Base-by-base conservation (phyloP, 2,888 invertebrate species). In the Tanytarsus gracilentus region DNA sequence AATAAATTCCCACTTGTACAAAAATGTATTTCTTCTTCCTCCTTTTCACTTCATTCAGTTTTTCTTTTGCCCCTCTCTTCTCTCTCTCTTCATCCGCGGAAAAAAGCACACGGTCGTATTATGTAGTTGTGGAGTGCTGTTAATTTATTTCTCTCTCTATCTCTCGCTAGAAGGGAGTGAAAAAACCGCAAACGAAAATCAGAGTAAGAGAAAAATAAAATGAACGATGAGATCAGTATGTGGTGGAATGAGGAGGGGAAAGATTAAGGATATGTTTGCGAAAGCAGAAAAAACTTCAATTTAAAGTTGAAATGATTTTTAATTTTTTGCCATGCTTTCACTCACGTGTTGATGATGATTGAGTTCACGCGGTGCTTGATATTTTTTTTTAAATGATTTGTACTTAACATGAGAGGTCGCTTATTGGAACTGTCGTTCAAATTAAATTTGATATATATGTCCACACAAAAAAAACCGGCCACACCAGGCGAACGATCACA, bases 1-100 rank as follows among this genome's bases (percentile, higher is more conserved):
- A 58, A 58, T 58, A 44, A 58, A 58, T 40, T 44, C 23, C 7
- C 23, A 40, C 39, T 40, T 56, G 16, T 36, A n/a, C n/a, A n/a
- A n/a, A n/a, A n/a, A n/a, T n/a, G 27, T 56, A 16, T 40, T 27
- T 40, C 23, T 56, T 40, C 30, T 11, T 25, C n/a, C 27, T 16
- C 25, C 27, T 33, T 40, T 14, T 26, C 14, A n/a, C 40, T 40
- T 40, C 14, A 40, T 40, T 25, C 49, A 6, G 25, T 26, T 11
- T n/a, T 49, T 40, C 9, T 40, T 14, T 4, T 18, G 9, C 4
- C 40, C 14, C 9, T 9, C 18, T 18, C 40, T 18, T 16, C 9
- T 40, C 8, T 33, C 33, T 14, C 33, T 33, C 8, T 33, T 33
- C 14, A 1, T 44, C 21, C 40, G 23, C 40, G 40, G 23, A 44